A percentile compares a stretch with the other conserved stretches of the same genome.
phyloP scores from a whole-genome alignment of 2,888 invertebrate genomes.

The Eurytoma californica region DNA sequence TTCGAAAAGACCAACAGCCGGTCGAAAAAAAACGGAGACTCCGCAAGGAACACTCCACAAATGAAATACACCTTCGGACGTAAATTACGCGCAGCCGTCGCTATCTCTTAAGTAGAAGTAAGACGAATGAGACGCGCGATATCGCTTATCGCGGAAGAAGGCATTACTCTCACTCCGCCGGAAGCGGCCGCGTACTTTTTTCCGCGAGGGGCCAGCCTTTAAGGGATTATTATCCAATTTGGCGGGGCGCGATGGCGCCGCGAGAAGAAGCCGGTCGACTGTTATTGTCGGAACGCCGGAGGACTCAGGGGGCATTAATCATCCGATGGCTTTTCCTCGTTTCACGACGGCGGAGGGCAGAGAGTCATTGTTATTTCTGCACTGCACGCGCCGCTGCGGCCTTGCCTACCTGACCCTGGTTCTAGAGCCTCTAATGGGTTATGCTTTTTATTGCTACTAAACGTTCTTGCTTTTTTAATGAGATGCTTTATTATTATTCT shows the following conservation, averaged over 20 bases:
- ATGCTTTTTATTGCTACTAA: no score
- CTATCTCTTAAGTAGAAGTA: neutral
- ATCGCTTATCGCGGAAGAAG: neutral
- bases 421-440: no score
- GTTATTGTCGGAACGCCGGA: neutral
- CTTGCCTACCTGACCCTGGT: no score
- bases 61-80: neutral
- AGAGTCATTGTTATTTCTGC: constrained; percentile 41
- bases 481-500: no score
- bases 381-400: no score
- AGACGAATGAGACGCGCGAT: constrained; percentile 27
- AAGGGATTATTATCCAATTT: constrained; percentile 54
- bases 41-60: no score
- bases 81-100: constrained; percentile 14
- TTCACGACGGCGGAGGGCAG: neutral
- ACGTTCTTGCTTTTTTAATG: no score
- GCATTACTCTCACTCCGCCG: neutral
- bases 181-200: constrained; percentile 4
- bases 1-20: neutral
- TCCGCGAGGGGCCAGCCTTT: constrained; percentile 12
- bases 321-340: constrained; percentile 40
- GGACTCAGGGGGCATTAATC: constrained; percentile 36
- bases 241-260: constrained; percentile 44
- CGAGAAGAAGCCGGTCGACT: neutral
- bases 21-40: neutral